Conservation (phyloP, 1,140 invertebrate species). For the Triops longicaudatus region DNA sequence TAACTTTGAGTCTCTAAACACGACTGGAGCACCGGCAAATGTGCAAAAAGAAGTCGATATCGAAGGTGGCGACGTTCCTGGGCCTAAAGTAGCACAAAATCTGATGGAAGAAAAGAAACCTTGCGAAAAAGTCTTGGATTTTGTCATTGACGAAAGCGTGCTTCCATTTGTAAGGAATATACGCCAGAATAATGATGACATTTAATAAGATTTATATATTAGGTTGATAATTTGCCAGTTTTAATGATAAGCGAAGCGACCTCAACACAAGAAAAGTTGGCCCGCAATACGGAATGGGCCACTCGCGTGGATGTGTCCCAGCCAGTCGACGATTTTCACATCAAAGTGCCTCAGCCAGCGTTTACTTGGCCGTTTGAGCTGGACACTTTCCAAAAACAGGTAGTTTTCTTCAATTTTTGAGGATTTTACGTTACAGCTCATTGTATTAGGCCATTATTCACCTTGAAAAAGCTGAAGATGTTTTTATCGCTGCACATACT, state of each 20-base stretch:
- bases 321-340: constrained; percentile 71
- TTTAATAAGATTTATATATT: neutral
- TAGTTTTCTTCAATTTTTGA: constrained; percentile 33
- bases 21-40: neutral
- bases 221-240: constrained; percentile 23
- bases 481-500: constrained; percentile 98
- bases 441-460: constrained; percentile 72
- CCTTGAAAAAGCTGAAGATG: constrained; percentile 86
- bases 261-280: constrained; percentile 27
- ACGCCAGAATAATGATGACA: neutral
- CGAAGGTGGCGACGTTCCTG: constrained; percentile 20
- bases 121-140: constrained; percentile 16
- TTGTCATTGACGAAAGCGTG: neutral
- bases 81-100: constrained; percentile 35
- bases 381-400: constrained; percentile 92
- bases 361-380: constrained; percentile 84
- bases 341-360: constrained; percentile 74
- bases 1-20: constrained; percentile 34
- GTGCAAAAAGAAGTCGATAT: constrained; percentile 21
- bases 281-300: constrained; percentile 64
- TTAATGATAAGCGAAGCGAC: constrained; percentile 30
- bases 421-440: neutral
- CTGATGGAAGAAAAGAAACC: neutral
- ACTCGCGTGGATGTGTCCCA: constrained; percentile 69
- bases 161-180: neutral